Percentiles rank a stretch among this genome's conserved stretches.
phyloP scores from a whole-genome alignment of 2,797 vertebrate species.

The Epinephelus awoara region DNA sequence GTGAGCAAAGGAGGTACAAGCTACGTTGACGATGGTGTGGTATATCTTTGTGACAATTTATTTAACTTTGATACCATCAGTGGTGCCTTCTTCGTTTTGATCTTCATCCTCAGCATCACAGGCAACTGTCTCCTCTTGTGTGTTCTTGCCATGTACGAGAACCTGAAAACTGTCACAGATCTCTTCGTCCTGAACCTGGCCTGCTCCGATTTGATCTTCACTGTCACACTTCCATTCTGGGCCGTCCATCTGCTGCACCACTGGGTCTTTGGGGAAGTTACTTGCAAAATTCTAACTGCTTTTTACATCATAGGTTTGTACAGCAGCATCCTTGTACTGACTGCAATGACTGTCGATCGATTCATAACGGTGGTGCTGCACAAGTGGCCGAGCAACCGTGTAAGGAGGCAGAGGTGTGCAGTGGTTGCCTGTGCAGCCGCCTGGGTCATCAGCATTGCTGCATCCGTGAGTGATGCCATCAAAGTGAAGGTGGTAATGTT shows the following conservation, averaged over 20 bases:
- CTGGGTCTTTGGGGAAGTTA: slow-evolving; percentile 79
- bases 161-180: slow-evolving; percentile 76
- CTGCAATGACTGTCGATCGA: slow-evolving; percentile 82
- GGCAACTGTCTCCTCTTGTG: slow-evolving; percentile 77
- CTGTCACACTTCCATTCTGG: slow-evolving; percentile 80
- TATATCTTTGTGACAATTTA: fast-evolving
- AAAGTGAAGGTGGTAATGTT: not conserved
- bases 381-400: slow-evolving; percentile 7
- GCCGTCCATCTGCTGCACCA: slow-evolving; percentile 52
- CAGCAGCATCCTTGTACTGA: slow-evolving; percentile 80
- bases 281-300: slow-evolving; percentile 73
- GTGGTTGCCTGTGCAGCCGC: slow-evolving; percentile 59
- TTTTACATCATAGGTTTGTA: slow-evolving; percentile 71
- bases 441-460: slow-evolving; percentile 75
- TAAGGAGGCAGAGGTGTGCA: slow-evolving; percentile 53
- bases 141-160: slow-evolving; percentile 61
- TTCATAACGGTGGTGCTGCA: slow-evolving; percentile 77
- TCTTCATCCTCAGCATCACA: slow-evolving; percentile 75
- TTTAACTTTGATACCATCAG: slow-evolving; percentile 15
- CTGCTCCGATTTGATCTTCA: slow-evolving; percentile 80
- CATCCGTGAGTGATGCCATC: slow-evolving; percentile 60
- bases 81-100: slow-evolving; percentile 44
- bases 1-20: fast-evolving
- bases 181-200: slow-evolving; percentile 80
- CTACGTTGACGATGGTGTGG: fast-evolving